Evolutionary conservation across 2,888 invertebrate species (phyloP), one percentile per base, ranked within the genome.

Genomic region (Acrobasis consociella): DNA sequence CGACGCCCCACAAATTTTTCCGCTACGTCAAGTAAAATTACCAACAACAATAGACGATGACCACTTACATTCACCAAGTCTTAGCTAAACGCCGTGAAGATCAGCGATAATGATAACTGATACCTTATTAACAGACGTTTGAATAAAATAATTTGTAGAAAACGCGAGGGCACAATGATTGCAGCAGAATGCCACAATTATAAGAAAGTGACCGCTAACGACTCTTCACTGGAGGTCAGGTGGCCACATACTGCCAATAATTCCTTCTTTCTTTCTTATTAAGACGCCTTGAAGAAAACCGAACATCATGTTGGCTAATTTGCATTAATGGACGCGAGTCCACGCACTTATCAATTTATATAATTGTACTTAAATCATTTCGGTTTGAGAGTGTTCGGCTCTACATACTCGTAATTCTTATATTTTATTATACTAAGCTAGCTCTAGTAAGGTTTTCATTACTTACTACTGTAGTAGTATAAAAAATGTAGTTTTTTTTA

Each of bases 231-330:
- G 66, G 69, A 66, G 70, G 56, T 56, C 56, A 56, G 42, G 52
- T 52, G 52, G 31, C 68, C 71, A 66, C n/a, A 53, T 15, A 53
- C 42, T 42, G 10, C 11, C 42, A 46, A n/a, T 31, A 31, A 22
- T 22, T 22, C 22, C 22, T 11, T 46, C 11, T 13, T 46, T 46
- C 46, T 46, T 46, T 46, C 11, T 7, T 46, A 46, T 46, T 46
- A 46, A 46, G 62, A 60, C 49, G 56, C 10, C 46, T 46, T 46
- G 5, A 64, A 73, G 63, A 74, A 81, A 84, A 82, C 66, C 78
- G 81, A 73, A 76, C 70, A 86, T 87, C 87, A 86, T 85, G 74
- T 71, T 67, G 67, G 74, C 77, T 87, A 85, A 87, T 87, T 86
- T 85, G 82, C 83, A 83, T 84, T 75, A 67, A 75, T 71, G 64